phyloP scores from a whole-genome alignment of 2,113 vertebrate genomes.

The Fukomys damarensis region DNA sequence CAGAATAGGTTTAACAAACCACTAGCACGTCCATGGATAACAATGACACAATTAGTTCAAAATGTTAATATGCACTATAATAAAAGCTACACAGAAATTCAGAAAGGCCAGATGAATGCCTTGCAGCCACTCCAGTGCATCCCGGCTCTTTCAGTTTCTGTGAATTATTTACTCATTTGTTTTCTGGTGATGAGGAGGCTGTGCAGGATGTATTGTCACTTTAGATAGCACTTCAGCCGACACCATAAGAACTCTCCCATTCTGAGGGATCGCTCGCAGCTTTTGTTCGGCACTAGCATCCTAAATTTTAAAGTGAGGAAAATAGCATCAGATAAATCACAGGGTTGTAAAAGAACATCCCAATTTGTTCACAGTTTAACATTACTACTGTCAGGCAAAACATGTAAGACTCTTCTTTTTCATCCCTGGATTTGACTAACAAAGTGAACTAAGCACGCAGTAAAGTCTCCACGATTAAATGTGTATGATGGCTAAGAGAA shows the following conservation, averaged over 20 bases:
- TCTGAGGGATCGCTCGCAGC: conserved; percentile 78
- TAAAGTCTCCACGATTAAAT: conserved; percentile 83
- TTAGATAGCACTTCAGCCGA: conserved; percentile 75
- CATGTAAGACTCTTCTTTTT: conserved; percentile 81
- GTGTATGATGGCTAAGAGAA: conserved; percentile 83
- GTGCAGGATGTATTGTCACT: conserved; percentile 75
- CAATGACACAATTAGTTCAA: conserved; percentile 48
- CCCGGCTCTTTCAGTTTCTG: neutral
- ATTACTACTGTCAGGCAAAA: conserved; percentile 81
- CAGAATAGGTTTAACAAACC: conserved; percentile 19
- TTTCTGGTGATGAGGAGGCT: conserved; percentile 68
- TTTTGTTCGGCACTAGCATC: conserved; percentile 80
- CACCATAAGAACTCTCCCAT: conserved; percentile 69
- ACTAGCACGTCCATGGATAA: conserved; percentile 44
- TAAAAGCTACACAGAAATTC: neutral
- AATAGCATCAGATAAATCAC: conserved; percentile 79
- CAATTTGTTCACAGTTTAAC: conserved; percentile 83
- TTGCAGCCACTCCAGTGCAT: neutral
- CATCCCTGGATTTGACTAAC: conserved; percentile 84
- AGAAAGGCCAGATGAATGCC: neutral
- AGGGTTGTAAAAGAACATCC: conserved; percentile 81
- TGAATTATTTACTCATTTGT: conserved; percentile 78
- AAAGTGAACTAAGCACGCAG: conserved; percentile 77
- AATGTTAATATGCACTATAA: neutral
- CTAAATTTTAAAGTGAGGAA: conserved; percentile 80